Percentiles rank a stretch among this genome's conserved stretches.
Conservation (phyloP, 2,797 vertebrate species). For the Orestias chungarensis region DNA sequence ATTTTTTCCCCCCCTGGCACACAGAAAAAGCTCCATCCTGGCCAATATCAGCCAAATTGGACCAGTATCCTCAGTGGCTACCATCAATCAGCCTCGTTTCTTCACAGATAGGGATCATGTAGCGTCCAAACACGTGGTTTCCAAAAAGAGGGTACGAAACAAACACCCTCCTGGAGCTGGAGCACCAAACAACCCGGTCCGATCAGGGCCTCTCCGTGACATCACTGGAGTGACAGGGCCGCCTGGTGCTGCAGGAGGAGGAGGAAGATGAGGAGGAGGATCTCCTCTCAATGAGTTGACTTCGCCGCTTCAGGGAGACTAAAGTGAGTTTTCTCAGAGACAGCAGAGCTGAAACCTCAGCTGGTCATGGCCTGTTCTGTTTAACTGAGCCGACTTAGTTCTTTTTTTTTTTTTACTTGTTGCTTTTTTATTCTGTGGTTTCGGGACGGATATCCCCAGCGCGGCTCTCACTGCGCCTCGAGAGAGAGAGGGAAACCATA, state of each 20-base stretch:
- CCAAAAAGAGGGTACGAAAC: background rate
- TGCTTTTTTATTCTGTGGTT: too few relatives aligned
- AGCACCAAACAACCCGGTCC: conserved; percentile 5
- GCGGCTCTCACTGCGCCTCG: conserved; percentile 60
- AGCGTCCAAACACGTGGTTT: too few relatives aligned
- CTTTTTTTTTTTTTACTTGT: too few relatives aligned
- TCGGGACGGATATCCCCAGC: conserved; percentile 25
- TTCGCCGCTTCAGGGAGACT: conserved; percentile 73
- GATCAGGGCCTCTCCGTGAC: conserved; percentile 47
- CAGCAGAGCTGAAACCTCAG: conserved; percentile 11
- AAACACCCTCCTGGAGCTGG: too few relatives aligned
- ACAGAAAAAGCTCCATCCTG: too few relatives aligned
- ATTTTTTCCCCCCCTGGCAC: too few relatives aligned
- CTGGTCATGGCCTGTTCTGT: conserved; percentile 41
- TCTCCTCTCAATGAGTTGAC: conserved; percentile 56
- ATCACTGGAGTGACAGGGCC: conserved; percentile 75
- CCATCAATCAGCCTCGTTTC: too few relatives aligned
- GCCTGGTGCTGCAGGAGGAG: conserved; percentile 40
- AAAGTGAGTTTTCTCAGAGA: conserved; percentile 41
- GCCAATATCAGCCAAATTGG: too few relatives aligned
- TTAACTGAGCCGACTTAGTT: conserved; percentile 11
- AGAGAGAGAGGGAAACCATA: conserved; percentile 84
- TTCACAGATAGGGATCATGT: too few relatives aligned
- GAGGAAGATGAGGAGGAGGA: conserved; percentile 29
- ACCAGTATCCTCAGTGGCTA: too few relatives aligned